A percentile compares a stretch with the other conserved stretches of the same genome.
Conservation (phyloP, 30 jellyfish, hydroid and myxozoan genomes). For the Hydractinia symbiolongicarpus region DNA sequence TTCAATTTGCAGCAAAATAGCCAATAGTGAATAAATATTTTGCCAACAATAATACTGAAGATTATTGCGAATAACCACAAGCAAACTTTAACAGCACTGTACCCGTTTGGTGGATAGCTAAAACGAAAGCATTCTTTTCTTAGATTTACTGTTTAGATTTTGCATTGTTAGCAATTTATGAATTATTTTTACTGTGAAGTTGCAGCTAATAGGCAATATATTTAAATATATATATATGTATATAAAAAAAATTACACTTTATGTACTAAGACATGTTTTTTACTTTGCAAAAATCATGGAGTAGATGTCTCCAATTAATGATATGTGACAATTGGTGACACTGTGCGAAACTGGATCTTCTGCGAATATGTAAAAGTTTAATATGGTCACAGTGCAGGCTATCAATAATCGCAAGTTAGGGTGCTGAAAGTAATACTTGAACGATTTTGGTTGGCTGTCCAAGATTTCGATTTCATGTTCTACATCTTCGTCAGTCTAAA, state of each 20-base stretch:
- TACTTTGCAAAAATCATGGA: slow-evolving; percentile 28
- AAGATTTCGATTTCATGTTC: not conserved
- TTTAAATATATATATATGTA: no score
- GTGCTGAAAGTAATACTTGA: slow-evolving; percentile 17
- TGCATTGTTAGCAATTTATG: no score
- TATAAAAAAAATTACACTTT: no score
- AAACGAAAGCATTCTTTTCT: not conserved
- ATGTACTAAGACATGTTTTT: not conserved
- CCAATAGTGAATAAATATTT: slow-evolving; percentile 27
- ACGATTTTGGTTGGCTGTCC: slow-evolving; percentile 7
- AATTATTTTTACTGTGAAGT: no score
- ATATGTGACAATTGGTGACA: slow-evolving; percentile 20
- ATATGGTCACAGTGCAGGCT: slow-evolving; percentile 11
- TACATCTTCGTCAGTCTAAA: slow-evolving; percentile 11
- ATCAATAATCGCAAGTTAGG: slow-evolving; percentile 27
- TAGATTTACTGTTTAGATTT: no score
- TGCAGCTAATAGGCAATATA: no score
- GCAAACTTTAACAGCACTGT: slow-evolving; percentile 36
- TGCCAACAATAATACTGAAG: slow-evolving; percentile 41
- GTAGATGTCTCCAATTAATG: slow-evolving; percentile 15
- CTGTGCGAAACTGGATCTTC: slow-evolving; percentile 31
- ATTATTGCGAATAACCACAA: slow-evolving; percentile 40
- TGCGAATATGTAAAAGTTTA: slow-evolving; percentile 10
- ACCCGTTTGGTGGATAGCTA: slow-evolving; percentile 46
- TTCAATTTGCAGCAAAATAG: slow-evolving; percentile 26